Conservation (phyloP, 2,888 invertebrate genomes). For the Ophion obscuratus region DNA sequence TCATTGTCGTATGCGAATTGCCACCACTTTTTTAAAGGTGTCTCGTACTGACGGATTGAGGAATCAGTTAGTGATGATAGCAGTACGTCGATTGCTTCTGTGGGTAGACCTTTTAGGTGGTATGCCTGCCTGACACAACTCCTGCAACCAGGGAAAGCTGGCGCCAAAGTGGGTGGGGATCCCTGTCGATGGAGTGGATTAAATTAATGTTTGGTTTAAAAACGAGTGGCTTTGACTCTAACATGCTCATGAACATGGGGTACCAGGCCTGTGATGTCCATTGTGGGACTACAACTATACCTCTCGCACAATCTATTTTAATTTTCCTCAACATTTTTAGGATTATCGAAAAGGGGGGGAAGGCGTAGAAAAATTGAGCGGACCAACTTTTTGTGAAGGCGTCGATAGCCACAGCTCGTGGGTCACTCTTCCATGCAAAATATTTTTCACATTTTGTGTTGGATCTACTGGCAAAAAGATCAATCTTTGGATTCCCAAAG, state of each 20-base stretch:
- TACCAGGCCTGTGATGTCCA: no score
- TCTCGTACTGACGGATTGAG: constrained; percentile 27
- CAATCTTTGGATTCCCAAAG: constrained; percentile 51
- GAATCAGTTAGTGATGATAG: constrained; percentile 22
- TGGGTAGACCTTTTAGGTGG: not conserved
- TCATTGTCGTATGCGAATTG: not conserved
- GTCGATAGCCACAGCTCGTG: constrained; percentile 40
- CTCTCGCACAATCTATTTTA: constrained; percentile 45
- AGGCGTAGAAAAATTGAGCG: constrained; percentile 58
- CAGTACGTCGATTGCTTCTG: not conserved
- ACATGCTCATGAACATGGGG: no score
- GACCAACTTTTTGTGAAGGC: constrained; percentile 60
- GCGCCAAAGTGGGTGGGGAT: not conserved
- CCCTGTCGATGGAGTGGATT: not conserved
- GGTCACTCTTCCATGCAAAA: constrained; percentile 49
- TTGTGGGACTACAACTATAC: constrained; percentile 34
- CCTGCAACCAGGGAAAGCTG: not conserved
- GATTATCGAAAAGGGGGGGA: constrained; percentile 41
- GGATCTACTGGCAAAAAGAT: constrained; percentile 58
- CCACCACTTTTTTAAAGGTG: constrained; percentile 28
- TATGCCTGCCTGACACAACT: not conserved
- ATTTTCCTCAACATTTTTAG: constrained; percentile 59
- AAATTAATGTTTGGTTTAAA: not conserved
- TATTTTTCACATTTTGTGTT: constrained; percentile 67
- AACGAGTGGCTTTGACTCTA: no score